Percentiles rank a stretch among this genome's conserved stretches.
Conservation (phyloP, 2,113 vertebrate species). For the Rana temporaria region DNA sequence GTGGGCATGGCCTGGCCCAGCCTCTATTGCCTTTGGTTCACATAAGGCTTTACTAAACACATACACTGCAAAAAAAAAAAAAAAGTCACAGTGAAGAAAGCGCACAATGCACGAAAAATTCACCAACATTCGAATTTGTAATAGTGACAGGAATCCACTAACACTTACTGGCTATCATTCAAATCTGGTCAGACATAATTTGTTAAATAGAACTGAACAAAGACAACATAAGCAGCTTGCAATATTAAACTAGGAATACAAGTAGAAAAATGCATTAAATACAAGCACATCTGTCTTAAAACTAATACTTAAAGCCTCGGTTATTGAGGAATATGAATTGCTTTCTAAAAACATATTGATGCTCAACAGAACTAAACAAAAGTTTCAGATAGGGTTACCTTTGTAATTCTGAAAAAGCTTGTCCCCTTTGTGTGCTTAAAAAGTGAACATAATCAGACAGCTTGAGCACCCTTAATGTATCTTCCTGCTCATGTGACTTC, state of each 20-base stretch:
- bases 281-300: slow-evolving; percentile 4
- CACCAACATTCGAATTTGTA: slow-evolving; percentile 33
- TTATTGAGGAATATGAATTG: neutral
- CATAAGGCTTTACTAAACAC: slow-evolving; percentile 28
- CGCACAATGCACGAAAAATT: neutral
- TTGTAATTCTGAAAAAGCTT: slow-evolving; percentile 1
- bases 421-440: slow-evolving; percentile 34
- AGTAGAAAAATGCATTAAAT: slow-evolving; percentile 2
- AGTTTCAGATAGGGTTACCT: neutral
- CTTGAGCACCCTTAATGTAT: slow-evolving; percentile 14
- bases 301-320: neutral
- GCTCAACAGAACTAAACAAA: slow-evolving; percentile 5
- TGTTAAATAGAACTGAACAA: neutral
- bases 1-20: too few species aligned
- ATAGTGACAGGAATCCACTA: neutral
- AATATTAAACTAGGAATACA: neutral
- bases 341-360: slow-evolving; percentile 4
- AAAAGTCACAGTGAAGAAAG: neutral
- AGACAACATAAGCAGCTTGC: slow-evolving; percentile 5
- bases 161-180: slow-evolving; percentile 4
- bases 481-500: slow-evolving; percentile 50
- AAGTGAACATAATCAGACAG: slow-evolving; percentile 16
- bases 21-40: slow-evolving; percentile 27
- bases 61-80: neutral
- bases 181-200: neutral